Evolutionary conservation across 2,888 invertebrate genomes (phyloP), one percentile per base, ranked within the genome.

Genomic region (Acronicta alni): DNA sequence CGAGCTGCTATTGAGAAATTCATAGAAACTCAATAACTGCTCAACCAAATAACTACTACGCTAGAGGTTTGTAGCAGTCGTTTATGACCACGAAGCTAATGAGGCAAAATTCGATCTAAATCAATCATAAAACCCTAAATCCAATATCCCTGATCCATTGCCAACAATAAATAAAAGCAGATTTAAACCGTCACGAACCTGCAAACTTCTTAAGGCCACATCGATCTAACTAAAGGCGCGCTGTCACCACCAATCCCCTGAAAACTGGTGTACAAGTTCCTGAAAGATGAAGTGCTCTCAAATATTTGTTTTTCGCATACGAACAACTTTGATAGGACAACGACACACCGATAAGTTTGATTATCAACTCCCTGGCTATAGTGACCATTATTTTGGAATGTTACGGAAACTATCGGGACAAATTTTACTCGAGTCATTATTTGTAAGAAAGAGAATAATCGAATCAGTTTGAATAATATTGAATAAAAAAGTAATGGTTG

Each of bases 301-400:
- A 79, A 77, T 71, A 74, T 79, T 74, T 74, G 70, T 72, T 75
- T 65, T 67, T 62, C 64, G 46, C 62, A 48, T 44, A 64, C 67
- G 47, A 67, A 64, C 65, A 54, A 60, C 63, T 77, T 75, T 65
- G 69, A 74, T 71, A 67, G 52, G 55, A 41, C 59, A 60, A 14
- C 41, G 71, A 63, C 65, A 57, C 70, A 58, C 37, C 44, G 58
- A 46, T 32, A 37, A 64, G 58, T 75, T 75, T 53, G 63, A 56
- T 54, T 69, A 49, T 66, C 52, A 58, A 52, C 23, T 55, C 18
- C 30, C 47, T 58, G 12, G 20, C 16, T 61, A 14, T 7, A 7
- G 61, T 69, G 57, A 10, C 68, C 44, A 72, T 58, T 7, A 17
- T 43, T 57, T n/a, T 0, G 2, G n/a, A 17, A 44, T 18, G 5